These are phyloP conservation scores for Brachionus manjavacas DNA, from an alignment of 1,140 invertebrate genomes.

Conservation along the genomic window DNA sequence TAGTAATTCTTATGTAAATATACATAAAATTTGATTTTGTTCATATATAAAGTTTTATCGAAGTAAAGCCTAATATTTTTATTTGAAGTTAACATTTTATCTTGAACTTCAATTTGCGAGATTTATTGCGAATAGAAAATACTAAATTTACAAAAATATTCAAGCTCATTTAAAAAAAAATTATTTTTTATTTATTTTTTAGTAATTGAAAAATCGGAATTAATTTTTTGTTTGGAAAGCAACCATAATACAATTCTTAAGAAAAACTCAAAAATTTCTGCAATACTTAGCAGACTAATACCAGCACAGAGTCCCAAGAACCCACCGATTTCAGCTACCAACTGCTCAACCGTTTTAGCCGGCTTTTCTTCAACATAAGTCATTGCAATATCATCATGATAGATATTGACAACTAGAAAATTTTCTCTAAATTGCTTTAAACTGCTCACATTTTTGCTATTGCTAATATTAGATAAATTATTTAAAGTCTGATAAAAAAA, in stretches of 20 bases:
- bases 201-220: not conserved
- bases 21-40: no score
- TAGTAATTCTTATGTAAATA: no score
- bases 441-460: not conserved
- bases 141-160: no score
- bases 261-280: not conserved
- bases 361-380: not conserved
- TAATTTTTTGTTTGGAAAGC: not conserved
- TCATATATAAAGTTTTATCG: no score
- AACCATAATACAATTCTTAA: not conserved
- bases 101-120: no score
- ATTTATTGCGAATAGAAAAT: no score
- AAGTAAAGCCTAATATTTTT: no score
- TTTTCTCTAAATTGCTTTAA: not conserved
- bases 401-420: not conserved
- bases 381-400: not conserved
- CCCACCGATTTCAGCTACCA: not conserved
- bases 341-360: not conserved
- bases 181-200: not conserved
- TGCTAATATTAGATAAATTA: not conserved
- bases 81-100: no score
- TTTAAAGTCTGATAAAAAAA: not conserved
- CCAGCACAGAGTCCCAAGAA: not conserved
- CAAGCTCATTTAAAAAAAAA: no score
- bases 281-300: not conserved